These are phyloP conservation scores for Napeogenes inachia DNA, from an alignment of 2,888 invertebrate species.

Conservation along the genomic window DNA sequence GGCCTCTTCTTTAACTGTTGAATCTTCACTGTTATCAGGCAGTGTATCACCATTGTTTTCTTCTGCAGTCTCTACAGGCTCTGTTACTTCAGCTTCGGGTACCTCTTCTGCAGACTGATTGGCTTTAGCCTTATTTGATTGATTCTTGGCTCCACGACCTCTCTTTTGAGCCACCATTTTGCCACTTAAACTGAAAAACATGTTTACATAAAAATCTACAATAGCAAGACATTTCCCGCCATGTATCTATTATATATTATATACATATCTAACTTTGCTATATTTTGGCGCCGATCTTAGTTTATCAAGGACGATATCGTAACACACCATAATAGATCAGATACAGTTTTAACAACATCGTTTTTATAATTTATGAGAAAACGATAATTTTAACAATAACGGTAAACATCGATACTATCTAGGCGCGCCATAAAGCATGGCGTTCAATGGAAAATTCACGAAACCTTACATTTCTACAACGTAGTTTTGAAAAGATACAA, in stretches of 20 bases:
- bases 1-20: slow-evolving; percentile 35
- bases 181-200: slow-evolving; percentile 28
- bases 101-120: slow-evolving; percentile 35
- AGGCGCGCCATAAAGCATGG: slow-evolving; percentile 67
- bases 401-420: slow-evolving; percentile 49
- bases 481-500: slow-evolving; percentile 15
- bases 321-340: slow-evolving; percentile 47
- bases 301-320: slow-evolving; percentile 55
- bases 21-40: slow-evolving; percentile 44
- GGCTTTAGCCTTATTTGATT: slow-evolving; percentile 59
- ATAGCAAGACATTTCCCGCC: slow-evolving; percentile 52
- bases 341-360: slow-evolving; percentile 15
- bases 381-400: slow-evolving; percentile 37
- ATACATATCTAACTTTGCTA: slow-evolving; percentile 22
- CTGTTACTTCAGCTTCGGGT: slow-evolving; percentile 40
- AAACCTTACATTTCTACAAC: slow-evolving; percentile 33
- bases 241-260: slow-evolving; percentile 39
- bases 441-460: slow-evolving; percentile 65
- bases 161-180: slow-evolving; percentile 70
- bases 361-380: neutral
- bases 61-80: slow-evolving; percentile 45
- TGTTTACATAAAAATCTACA: slow-evolving; percentile 6
- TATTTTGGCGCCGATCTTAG: slow-evolving; percentile 55
- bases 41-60: slow-evolving; percentile 62
- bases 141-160: slow-evolving; percentile 68